Conservation (phyloP, 2,113 vertebrate genomes). For the Stictonetta naevosa region DNA sequence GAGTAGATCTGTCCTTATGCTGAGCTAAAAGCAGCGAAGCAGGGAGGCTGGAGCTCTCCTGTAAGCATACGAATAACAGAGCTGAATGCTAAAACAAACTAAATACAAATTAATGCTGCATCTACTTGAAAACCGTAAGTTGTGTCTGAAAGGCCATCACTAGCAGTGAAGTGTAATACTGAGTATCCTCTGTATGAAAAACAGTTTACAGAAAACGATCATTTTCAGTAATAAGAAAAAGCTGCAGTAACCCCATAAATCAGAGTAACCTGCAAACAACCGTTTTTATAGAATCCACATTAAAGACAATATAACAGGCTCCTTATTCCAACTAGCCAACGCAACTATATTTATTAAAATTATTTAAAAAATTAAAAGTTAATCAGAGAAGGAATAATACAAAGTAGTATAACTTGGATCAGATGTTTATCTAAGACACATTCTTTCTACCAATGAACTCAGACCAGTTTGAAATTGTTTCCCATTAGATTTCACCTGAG, state of each 20-base stretch:
- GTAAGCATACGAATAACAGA: conserved; percentile 47
- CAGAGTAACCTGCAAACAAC: conserved; percentile 73
- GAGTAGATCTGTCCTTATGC: conserved; percentile 91
- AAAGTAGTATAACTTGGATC: conserved; percentile 75
- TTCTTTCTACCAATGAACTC: conserved; percentile 75
- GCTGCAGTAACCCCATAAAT: conserved; percentile 73
- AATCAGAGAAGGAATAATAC: conserved; percentile 74
- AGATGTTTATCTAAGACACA: conserved; percentile 81
- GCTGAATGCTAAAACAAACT: conserved; percentile 18
- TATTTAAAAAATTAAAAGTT: conserved; percentile 58
- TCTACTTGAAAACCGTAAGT: background rate
- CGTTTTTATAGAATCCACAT: conserved; percentile 77
- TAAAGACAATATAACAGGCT: conserved; percentile 74
- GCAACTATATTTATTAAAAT: conserved; percentile 71
- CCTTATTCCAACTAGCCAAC: conserved; percentile 69
- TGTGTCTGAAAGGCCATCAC: conserved; percentile 23
- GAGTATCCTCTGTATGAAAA: conserved; percentile 30
- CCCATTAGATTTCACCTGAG: conserved; percentile 81
- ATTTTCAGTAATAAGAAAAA: conserved; percentile 76
- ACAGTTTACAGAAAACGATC: conserved; percentile 57
- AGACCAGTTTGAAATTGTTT: conserved; percentile 77
- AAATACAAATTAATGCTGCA: background rate
- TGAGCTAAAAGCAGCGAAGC: conserved; percentile 93
- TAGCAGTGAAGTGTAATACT: background rate
- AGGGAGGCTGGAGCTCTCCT: conserved; percentile 94